Evolutionary conservation across 2,888 invertebrate species (phyloP).

Genomic region (Xylophagus ater): DNA sequence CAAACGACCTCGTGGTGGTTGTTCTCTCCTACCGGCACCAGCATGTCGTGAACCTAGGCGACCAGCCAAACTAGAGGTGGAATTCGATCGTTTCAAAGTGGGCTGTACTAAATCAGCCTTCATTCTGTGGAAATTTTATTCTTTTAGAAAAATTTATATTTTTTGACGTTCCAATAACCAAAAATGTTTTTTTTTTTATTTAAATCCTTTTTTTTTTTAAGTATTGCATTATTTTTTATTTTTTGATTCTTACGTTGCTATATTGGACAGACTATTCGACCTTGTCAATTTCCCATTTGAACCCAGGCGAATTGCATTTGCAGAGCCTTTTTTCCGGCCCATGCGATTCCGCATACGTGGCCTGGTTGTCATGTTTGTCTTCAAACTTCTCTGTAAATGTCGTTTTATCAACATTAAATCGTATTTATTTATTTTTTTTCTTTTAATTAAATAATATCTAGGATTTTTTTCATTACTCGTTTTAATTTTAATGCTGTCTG

Average conservation of each 20-base stretch:
- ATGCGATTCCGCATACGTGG: constrained; percentile 22
- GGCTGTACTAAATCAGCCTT: constrained; percentile 34
- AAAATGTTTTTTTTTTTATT: too few species aligned
- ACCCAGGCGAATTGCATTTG: constrained; percentile 32
- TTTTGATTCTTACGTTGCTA: constrained; percentile 38
- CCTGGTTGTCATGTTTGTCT: constrained; percentile 22
- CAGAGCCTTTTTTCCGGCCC: constrained; percentile 26
- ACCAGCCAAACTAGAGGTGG: constrained; percentile 24
- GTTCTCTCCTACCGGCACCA: constrained; percentile 25
- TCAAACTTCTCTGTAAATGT: constrained; percentile 39
- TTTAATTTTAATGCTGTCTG: constrained; percentile 37
- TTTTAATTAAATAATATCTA: constrained; percentile 12
- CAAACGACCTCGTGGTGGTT: constrained; percentile 20
- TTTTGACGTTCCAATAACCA: constrained; percentile 5
- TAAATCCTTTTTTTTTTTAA: too few species aligned
- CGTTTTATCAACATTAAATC: constrained; percentile 16
- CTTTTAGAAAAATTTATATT: constrained; percentile 19
- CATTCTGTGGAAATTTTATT: constrained; percentile 30
- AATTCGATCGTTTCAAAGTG: constrained; percentile 28
- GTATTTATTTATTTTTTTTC: constrained; percentile 13
- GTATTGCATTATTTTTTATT: too few species aligned
- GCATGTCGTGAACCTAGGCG: constrained; percentile 27
- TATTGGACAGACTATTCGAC: constrained; percentile 32
- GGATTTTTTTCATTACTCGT: constrained; percentile 32
- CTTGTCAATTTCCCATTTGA: constrained; percentile 33